These are phyloP conservation scores for Uromys caudimaculatus DNA, from an alignment of 2,797 vertebrate species.

Conservation along the genomic window DNA sequence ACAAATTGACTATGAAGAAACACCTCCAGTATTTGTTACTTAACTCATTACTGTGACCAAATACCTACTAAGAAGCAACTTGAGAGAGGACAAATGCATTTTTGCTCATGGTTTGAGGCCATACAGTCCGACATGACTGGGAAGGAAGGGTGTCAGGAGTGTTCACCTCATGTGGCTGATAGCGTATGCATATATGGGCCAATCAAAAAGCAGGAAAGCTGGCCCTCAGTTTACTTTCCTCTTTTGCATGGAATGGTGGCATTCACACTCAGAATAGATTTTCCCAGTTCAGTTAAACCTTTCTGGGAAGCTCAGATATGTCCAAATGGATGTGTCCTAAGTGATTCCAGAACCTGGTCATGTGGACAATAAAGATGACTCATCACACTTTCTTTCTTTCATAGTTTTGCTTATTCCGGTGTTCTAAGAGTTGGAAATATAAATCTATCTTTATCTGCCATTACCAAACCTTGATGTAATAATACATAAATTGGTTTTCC, in stretches of 20 bases:
- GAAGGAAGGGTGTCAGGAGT: background rate
- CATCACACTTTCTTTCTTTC: background rate
- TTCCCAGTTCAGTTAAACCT: background rate
- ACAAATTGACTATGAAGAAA: background rate
- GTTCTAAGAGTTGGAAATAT: background rate
- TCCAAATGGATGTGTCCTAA: background rate
- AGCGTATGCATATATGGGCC: background rate
- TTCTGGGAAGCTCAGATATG: background rate
- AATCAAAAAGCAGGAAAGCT: background rate
- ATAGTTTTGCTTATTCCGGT: background rate
- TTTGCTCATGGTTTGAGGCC: background rate
- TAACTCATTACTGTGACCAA: background rate
- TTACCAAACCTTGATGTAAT: background rate
- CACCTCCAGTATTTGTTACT: background rate
- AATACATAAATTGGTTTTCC: background rate
- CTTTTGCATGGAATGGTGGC: background rate
- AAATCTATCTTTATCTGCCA: background rate
- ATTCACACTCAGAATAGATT: background rate
- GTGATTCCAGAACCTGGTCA: background rate
- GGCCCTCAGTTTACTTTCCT: background rate
- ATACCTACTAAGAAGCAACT: background rate
- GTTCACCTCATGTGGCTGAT: rapidly evolving
- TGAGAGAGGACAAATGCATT: background rate
- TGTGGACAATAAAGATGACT: background rate
- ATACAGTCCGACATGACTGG: background rate